A percentile compares a stretch with the other conserved stretches of the same genome.
phyloP scores from a whole-genome alignment of 1,140 invertebrate genomes.

The Radopholus similis region DNA sequence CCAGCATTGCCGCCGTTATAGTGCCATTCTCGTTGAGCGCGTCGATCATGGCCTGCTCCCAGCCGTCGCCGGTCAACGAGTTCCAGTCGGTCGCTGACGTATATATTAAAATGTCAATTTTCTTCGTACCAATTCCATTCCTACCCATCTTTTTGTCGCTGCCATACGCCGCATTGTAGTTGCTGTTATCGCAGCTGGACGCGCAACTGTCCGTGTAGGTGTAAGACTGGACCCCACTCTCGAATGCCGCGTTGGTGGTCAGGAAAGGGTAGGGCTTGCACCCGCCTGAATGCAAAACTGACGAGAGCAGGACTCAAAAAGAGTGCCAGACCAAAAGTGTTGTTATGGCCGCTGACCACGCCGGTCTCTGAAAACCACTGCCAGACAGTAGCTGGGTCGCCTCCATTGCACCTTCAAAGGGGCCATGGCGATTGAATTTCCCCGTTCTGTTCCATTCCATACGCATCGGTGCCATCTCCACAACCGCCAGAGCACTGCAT shows the following conservation, averaged over 20 bases:
- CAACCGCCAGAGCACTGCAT: conserved; percentile 1
- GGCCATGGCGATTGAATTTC: background rate
- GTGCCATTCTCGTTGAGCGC: conserved; percentile 12
- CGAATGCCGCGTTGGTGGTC: background rate
- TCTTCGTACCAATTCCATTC: background rate
- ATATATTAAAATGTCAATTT: background rate
- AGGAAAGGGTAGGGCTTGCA: conserved; percentile 12
- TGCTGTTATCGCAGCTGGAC: background rate
- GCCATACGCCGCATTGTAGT: background rate
- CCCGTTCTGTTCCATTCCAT: background rate
- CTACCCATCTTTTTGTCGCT: background rate
- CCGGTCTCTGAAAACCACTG: background rate
- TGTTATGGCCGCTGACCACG: conserved; percentile 4
- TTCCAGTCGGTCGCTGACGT: background rate
- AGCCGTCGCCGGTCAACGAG: background rate
- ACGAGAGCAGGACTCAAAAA: no score
- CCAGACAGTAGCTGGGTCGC: background rate
- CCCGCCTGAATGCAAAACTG: background rate
- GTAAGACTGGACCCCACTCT: background rate
- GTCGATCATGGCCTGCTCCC: conserved; percentile 11
- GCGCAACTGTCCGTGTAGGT: background rate
- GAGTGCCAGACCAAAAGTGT: background rate
- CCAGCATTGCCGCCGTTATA: background rate
- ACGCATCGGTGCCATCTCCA: background rate
- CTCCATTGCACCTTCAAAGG: background rate